These are phyloP conservation scores for Nasua narica DNA, from an alignment of 2,797 vertebrate genomes.

Conservation along the genomic window DNA sequence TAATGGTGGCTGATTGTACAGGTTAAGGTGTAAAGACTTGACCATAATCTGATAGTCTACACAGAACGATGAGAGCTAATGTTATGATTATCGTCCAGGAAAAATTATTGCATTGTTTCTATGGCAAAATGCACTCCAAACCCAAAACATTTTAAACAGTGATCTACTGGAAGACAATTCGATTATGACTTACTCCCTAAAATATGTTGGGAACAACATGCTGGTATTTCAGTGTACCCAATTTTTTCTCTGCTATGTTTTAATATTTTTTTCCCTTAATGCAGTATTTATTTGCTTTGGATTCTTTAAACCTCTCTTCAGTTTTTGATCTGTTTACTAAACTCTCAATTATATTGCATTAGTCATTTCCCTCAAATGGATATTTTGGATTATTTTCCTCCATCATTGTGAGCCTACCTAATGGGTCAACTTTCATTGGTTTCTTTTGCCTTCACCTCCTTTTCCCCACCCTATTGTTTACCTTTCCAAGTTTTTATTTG, in stretches of 20 bases:
- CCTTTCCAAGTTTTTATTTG: not conserved
- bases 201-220: conserved; percentile 16
- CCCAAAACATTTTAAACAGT: conserved; percentile 50
- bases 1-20: not conserved
- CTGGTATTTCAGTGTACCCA: not conserved
- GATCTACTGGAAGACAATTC: conserved; percentile 23
- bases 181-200: not conserved
- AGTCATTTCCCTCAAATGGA: conserved; percentile 41
- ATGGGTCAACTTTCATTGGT: not conserved
- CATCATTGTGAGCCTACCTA: not conserved
- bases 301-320: not conserved
- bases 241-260: not conserved
- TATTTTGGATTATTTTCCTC: conserved; percentile 40
- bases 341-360: conserved; percentile 5
- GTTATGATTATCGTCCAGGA: not conserved
- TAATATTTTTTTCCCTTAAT: not conserved
- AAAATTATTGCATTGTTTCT: conserved; percentile 52
- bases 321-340: conserved; percentile 44
- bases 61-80: not conserved
- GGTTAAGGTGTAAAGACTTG: not conserved
- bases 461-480: not conserved
- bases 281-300: conserved; percentile 6
- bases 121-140: conserved; percentile 48
- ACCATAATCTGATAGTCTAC: not conserved
- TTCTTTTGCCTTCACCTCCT: not conserved